Evolutionary conservation across 2,888 invertebrate genomes (phyloP), one percentile per base, ranked within the genome.

Genomic region (Drosophila niveifrons): DNA sequence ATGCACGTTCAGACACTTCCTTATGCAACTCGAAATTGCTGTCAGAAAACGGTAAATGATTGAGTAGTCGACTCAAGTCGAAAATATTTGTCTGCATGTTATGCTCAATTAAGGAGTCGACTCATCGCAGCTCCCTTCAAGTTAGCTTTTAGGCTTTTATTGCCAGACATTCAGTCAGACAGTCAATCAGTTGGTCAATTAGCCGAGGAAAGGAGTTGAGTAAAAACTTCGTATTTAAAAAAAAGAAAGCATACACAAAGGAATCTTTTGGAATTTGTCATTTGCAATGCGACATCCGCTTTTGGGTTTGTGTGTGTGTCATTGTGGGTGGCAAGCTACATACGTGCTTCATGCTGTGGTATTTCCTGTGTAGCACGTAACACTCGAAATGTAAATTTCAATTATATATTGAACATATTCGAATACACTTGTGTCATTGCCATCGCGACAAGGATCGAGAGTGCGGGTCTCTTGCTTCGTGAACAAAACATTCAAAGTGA

Each of bases 1-100:
- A 66, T 77, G 71, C 57, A 66, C 76, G 66, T 67, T 64, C 57
- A 28, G 50, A 39, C 50, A 51, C 68, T 84, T 83, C 70, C 81
- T 66, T 83, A 63, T 72, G 66, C 36, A 43, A 72, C 67, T 58
- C 48, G 62, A 53, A 62, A 46, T 39, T 39, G 46, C 18, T 51
- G 51, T 55, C 48, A 44, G 61, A 34, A 58, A 62, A 61, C 44
- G 41, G 23, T 50, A 48, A 56, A 39, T 28, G 46, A 15, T 39
- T n/a, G 36, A 11, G 39, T 9, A 11, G 39, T 8, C 7, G 39
- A 39, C 11, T 56, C 44, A 44, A 31, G 34, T 17, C n/a, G 50
- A 31, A 13, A 28, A 18, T 31, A 51, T 44, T 61, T 61, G 34
- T 61, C 34, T 51, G 28, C n/a, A 9, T 53, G 39, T 29, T 23